These are phyloP conservation scores for Isurus oxyrinchus DNA, from an alignment of 2,113 vertebrate species.

Conservation along the genomic window DNA sequence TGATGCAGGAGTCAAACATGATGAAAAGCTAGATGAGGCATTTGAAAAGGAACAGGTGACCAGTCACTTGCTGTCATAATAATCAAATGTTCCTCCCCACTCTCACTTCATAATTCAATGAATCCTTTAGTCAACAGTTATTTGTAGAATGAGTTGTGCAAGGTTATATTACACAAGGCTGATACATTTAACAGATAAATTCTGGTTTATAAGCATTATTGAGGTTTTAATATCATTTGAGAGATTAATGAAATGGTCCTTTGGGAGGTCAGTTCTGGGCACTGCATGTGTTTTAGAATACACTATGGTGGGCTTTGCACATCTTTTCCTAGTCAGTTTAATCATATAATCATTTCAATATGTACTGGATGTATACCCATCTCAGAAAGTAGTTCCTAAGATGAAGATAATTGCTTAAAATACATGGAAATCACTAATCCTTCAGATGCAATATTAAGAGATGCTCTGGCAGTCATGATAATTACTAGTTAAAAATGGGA, in stretches of 20 bases:
- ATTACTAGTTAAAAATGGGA: neutral
- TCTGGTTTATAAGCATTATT: no score
- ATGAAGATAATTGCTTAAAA: neutral
- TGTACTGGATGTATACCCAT: neutral
- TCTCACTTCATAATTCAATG: neutral
- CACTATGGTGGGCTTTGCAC: neutral
- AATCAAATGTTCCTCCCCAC: neutral
- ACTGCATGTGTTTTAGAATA: neutral
- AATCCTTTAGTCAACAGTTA: neutral
- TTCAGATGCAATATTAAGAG: neutral
- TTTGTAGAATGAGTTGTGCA: neutral
- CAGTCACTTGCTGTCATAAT: neutral
- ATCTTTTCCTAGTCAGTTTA: neutral
- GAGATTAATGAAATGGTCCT: neutral
- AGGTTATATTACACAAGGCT: neutral
- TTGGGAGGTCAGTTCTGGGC: neutral
- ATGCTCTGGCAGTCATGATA: neutral
- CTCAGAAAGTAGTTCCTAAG: neutral
- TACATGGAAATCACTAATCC: neutral
- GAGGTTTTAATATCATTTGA: neutral
- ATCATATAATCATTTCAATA: slow-evolving; percentile 26
- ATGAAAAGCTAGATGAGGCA: neutral
- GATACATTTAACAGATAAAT: neutral
- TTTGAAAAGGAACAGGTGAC: neutral
- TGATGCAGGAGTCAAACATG: neutral